Evolutionary conservation across 2,888 invertebrate species (phyloP), one percentile per base, ranked within the genome.

Genomic region (Hoplodrina blanda): DNA sequence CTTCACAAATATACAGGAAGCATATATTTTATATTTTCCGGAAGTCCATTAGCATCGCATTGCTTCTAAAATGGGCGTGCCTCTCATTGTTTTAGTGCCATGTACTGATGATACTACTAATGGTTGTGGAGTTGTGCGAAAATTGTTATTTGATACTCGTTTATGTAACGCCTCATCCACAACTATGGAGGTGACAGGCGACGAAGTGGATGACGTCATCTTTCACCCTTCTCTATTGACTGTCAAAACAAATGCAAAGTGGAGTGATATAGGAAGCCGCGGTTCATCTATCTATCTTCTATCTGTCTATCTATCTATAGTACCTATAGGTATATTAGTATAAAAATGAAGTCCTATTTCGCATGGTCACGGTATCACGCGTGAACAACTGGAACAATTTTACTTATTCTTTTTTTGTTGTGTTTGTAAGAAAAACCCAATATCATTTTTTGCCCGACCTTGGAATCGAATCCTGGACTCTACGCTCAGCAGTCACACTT

Each of bases 1-100:
- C 80, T 70, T 57, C 56, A n/a, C 33, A 57, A 15, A 37, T 15
- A 15, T 50, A 50, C 44, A 62, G 78, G 81, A 81, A 76, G 62
- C 13, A 41, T 41, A 19, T 37, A 60, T 55, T 67, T 70, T 53
- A 59, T 37, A 55, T 62, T 37, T 11, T 17, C 33, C 71, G 57
- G 55, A 50, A 55, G 55, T 60, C 55, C 52, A 71, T 72, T 66
- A 63, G 19, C 33, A 52, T 37, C 62, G 30, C 54, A 57, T 44
- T 57, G 20, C 50, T 63, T 20, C 7, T 62, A 50, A 52, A 44
- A 56, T 20, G n/a, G n/a, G 56, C 56, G 25, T 44, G 56, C 59
- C 66, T 65, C 59, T 54, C 20, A 81, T 76, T 81, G 78, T 77
- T 56, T 55, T 25, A 56, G 5, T 17, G 37, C 2, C 10, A 7